Percentiles rank a stretch among this genome's conserved stretches.
phyloP scores from a whole-genome alignment of 2,797 vertebrate genomes.

The Aplochiton taeniatus region DNA sequence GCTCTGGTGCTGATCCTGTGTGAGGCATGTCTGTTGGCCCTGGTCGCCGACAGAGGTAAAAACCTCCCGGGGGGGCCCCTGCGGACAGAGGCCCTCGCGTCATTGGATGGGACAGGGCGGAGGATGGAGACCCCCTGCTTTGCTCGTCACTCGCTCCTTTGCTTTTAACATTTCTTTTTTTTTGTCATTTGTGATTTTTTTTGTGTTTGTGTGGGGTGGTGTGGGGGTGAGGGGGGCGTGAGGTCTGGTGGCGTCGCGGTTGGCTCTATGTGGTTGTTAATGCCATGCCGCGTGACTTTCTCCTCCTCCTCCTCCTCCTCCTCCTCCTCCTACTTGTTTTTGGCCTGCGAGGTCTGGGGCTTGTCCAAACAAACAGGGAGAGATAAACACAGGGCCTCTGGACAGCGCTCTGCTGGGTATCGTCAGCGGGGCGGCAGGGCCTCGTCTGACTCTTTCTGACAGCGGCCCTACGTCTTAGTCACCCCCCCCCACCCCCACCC shows the following conservation, averaged over 20 bases:
- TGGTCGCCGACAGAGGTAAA: conserved; percentile 20
- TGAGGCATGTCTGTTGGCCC: conserved; percentile 31
- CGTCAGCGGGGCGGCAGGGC: conserved; percentile 71
- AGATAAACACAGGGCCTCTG: conserved; percentile 75
- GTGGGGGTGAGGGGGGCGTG: conserved; percentile 31
- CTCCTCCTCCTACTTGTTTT: conserved; percentile 68
- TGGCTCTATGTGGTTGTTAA: conserved; percentile 39
- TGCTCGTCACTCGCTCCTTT: conserved; percentile 44
- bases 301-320: conserved; percentile 16
- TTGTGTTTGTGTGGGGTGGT: too few relatives aligned
- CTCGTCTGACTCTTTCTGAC: conserved; percentile 60
- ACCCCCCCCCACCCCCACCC: neutral
- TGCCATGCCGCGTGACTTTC: conserved; percentile 48
- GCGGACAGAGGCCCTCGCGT: conserved; percentile 29
- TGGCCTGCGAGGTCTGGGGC: conserved; percentile 74
- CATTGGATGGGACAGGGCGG: conserved; percentile 46
- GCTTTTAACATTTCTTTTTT: conserved; percentile 30
- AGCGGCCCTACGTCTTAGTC: conserved; percentile 68
- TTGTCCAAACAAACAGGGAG: conserved; percentile 79
- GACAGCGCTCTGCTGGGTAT: conserved; percentile 72
- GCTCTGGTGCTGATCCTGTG: conserved; percentile 13
- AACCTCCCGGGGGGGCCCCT: conserved; percentile 45
- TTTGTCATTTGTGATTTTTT: too few relatives aligned
- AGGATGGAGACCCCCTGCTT: conserved; percentile 31
- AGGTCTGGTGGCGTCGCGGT: conserved; percentile 51